A percentile compares a stretch with the other conserved stretches of the same genome.
These are phyloP conservation scores for Cossypha heuglini DNA, from an alignment of 2,797 vertebrate genomes.

Conservation along the genomic window DNA sequence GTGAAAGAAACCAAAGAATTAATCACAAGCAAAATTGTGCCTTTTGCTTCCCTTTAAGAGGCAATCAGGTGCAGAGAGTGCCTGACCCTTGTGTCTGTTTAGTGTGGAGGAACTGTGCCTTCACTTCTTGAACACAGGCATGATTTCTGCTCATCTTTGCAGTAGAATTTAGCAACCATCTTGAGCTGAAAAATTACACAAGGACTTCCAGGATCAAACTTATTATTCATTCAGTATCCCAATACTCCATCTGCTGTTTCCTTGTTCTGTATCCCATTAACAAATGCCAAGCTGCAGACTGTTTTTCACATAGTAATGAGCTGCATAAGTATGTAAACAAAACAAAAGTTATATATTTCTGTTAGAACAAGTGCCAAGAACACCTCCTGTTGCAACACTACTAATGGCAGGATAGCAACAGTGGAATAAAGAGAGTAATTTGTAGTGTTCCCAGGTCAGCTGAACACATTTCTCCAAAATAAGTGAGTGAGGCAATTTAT, in stretches of 20 bases:
- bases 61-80: not conserved
- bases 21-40: not conserved
- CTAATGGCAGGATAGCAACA: slow-evolving; percentile 36
- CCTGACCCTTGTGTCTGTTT: not conserved
- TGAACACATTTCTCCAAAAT: slow-evolving; percentile 41
- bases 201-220: slow-evolving; percentile 37
- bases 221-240: slow-evolving; percentile 38
- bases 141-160: not conserved
- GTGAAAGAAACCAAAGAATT: not conserved
- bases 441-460: slow-evolving; percentile 37
- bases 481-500: slow-evolving; percentile 18
- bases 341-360: slow-evolving; percentile 52
- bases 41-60: not conserved
- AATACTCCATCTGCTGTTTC: slow-evolving; percentile 60
- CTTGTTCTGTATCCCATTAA: slow-evolving; percentile 40
- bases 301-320: slow-evolving; percentile 63
- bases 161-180: not conserved
- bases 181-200: slow-evolving; percentile 17
- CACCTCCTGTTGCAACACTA: slow-evolving; percentile 36
- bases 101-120: not conserved
- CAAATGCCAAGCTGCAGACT: slow-evolving; percentile 58
- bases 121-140: not conserved
- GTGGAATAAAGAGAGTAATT: slow-evolving; percentile 46
- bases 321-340: slow-evolving; percentile 53
- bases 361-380: slow-evolving; percentile 43